Conservation (phyloP, 1,140 invertebrate genomes). For the Steinernema khuongi region DNA sequence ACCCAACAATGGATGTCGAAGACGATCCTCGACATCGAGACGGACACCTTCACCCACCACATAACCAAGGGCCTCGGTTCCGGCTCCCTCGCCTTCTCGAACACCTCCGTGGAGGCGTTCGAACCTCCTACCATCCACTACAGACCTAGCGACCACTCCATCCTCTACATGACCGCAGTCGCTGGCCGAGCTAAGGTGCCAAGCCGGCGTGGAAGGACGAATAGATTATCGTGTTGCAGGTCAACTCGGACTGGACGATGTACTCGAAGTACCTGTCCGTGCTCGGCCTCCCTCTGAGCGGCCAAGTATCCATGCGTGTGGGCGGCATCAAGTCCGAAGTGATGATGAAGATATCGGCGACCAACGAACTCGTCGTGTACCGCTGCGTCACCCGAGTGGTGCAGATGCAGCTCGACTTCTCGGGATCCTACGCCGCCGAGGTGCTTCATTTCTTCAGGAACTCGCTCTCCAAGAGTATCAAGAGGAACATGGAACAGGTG, state of each 20-base stretch:
- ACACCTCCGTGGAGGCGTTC: not conserved
- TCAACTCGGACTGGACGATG: not conserved
- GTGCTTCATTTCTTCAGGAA: constrained; percentile 36
- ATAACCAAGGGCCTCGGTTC: constrained; percentile 6
- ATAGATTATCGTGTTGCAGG: not conserved
- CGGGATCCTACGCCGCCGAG: constrained; percentile 32
- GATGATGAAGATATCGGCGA: constrained; percentile 32
- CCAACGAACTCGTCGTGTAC: constrained; percentile 30
- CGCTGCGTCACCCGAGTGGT: constrained; percentile 34
- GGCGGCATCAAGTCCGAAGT: constrained; percentile 37
- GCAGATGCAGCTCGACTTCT: constrained; percentile 22
- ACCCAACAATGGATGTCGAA: not conserved
- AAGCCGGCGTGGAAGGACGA: not conserved
- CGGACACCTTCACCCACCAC: not conserved
- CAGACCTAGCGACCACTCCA: not conserved
- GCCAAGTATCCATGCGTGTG: constrained; percentile 32
- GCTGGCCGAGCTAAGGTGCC: not conserved
- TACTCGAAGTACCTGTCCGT: not conserved
- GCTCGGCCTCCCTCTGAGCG: constrained; percentile 23
- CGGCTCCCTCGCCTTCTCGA: not conserved
- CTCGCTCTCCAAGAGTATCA: constrained; percentile 26
- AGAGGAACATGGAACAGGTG: constrained; percentile 35
- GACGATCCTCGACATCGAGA: not conserved
- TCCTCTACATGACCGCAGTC: not conserved
- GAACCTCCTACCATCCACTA: not conserved